These are phyloP conservation scores for Bimastos eiseni DNA, from an alignment of 2,888 invertebrate genomes.

Conservation along the genomic window DNA sequence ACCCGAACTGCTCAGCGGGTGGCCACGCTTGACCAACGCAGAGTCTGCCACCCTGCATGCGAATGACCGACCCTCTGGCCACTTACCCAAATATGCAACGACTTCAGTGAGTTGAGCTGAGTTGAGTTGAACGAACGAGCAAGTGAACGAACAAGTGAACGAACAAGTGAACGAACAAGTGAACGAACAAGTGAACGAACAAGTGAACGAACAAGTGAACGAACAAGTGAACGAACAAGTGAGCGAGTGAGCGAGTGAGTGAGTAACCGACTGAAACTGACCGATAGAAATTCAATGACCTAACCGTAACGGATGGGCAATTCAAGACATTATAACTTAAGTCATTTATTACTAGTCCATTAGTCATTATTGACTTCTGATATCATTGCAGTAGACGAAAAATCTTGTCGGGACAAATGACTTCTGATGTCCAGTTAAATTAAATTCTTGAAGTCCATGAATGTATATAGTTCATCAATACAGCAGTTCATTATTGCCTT, in stretches of 20 bases:
- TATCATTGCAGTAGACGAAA: neutral
- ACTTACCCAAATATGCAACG: neutral
- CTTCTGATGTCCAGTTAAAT: no score
- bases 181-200: neutral
- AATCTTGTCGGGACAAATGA: neutral
- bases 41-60: conserved; percentile 3
- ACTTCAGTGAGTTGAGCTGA: no score
- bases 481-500: no score
- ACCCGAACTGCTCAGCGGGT: neutral
- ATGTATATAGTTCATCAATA: no score
- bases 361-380: neutral
- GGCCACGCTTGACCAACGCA: conserved; percentile 13
- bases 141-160: neutral
- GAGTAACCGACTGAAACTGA: neutral
- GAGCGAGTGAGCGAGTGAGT: neutral
- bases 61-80: neutral
- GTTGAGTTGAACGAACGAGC: neutral
- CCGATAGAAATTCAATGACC: neutral
- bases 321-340: neutral
- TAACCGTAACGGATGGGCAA: neutral
- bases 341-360: neutral
- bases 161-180: neutral
- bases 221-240: neutral
- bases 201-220: neutral
- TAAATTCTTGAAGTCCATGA: no score